Evolutionary conservation across 2,888 invertebrate species (phyloP).

Genomic region (Plebejus argus): DNA sequence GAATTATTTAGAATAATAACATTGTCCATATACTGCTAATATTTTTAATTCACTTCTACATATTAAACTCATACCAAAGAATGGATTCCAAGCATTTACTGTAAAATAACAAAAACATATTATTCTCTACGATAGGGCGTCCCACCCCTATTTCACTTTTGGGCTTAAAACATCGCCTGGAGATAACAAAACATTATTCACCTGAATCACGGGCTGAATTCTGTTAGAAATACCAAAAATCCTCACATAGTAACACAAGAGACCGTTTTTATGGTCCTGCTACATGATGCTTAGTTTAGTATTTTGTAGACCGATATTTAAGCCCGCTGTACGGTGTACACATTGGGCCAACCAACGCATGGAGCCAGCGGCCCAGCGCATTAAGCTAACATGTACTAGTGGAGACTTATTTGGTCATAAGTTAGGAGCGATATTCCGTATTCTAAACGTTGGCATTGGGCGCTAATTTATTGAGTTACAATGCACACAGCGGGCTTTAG

Average conservation of each 20-base stretch:
- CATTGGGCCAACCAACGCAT: too few relatives aligned
- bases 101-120: neutral
- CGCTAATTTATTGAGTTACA: too few relatives aligned
- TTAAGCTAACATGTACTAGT: too few relatives aligned
- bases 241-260: neutral
- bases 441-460: too few relatives aligned
- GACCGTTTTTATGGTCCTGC: neutral
- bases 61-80: neutral
- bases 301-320: neutral
- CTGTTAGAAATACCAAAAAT: neutral
- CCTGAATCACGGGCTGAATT: neutral
- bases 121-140: neutral
- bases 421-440: too few relatives aligned
- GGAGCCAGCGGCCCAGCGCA: too few relatives aligned
- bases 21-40: too few relatives aligned
- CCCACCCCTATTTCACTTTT: slow-evolving; percentile 3
- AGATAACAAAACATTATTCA: slow-evolving; percentile 21
- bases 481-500: too few relatives aligned
- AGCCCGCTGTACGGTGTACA: too few relatives aligned
- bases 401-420: too few relatives aligned
- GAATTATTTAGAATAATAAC: too few relatives aligned
- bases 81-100: neutral
- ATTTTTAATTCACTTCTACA: too few relatives aligned
- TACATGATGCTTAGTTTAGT: neutral
- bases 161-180: neutral